Conservation (phyloP, 2,797 vertebrate genomes). For the Mallotus villosus region DNA sequence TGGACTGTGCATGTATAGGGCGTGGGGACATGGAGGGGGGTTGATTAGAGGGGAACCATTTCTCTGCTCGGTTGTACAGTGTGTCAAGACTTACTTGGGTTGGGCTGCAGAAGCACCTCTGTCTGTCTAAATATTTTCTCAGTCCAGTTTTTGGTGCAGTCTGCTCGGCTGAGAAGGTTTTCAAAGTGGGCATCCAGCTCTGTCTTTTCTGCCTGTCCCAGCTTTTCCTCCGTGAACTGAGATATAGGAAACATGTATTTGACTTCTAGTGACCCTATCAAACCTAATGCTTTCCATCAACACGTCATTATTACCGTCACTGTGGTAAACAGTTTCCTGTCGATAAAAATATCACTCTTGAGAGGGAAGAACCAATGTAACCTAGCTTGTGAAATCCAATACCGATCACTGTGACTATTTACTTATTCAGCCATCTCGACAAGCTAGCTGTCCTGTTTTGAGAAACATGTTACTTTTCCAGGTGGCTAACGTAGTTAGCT, state of each 20-base stretch:
- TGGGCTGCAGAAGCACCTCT: conserved; percentile 92
- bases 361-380: too few species aligned
- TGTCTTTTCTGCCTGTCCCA: conserved; percentile 92
- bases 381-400: not conserved
- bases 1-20: not conserved
- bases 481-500: too few species aligned
- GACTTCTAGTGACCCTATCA: too few species aligned
- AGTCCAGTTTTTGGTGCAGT: conserved; percentile 96
- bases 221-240: conserved; percentile 93
- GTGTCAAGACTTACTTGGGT: conserved; percentile 78
- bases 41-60: not conserved
- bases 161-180: conserved; percentile 86
- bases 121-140: conserved; percentile 95
- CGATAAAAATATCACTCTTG: too few species aligned
- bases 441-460: conserved; percentile 1
- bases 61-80: conserved; percentile 82
- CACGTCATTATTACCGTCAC: too few species aligned
- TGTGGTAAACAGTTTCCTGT: too few species aligned
- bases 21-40: not conserved
- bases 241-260: not conserved
- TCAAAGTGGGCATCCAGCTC: conserved; percentile 92
- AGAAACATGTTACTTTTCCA: not conserved
- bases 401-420: not conserved
- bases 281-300: too few species aligned
- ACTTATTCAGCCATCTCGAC: not conserved